Evolutionary conservation across 2,888 invertebrate species (phyloP).

Genomic region (Zaprionus bogoriensis): DNA sequence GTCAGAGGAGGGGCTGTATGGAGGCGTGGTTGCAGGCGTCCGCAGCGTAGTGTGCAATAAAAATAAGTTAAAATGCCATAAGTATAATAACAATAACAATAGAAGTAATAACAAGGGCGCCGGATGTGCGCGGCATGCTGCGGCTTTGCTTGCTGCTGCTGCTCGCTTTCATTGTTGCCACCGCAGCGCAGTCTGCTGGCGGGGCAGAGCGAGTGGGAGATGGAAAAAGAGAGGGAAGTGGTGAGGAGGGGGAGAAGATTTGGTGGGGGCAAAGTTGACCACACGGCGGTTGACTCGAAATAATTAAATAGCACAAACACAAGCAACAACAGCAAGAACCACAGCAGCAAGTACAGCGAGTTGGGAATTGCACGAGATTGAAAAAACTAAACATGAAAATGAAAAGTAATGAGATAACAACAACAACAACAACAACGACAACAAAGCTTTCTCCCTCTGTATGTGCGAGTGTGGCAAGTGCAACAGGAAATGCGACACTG

Average conservation of each 20-base stretch:
- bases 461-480: constrained; percentile 6
- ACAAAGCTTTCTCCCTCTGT: not conserved
- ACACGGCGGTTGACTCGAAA: constrained; percentile 35
- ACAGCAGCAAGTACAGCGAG: not conserved
- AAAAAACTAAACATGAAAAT: constrained; percentile 31
- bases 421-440: constrained; percentile 1
- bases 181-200: not conserved
- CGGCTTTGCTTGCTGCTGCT: constrained; percentile 12
- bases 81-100: constrained; percentile 65
- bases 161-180: constrained; percentile 6
- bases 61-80: constrained; percentile 58
- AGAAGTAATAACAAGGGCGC: constrained; percentile 39
- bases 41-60: constrained; percentile 40
- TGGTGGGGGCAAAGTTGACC: constrained; percentile 11
- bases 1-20: not conserved
- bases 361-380: constrained; percentile 3
- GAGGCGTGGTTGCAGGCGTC: constrained; percentile 4
- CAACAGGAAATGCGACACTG: constrained; percentile 38
- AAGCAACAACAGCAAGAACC: not conserved
- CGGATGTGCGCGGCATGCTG: constrained; percentile 42
- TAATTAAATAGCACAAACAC: constrained; percentile 61
- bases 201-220: not conserved
- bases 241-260: not conserved
- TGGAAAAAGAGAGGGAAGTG: not conserved
- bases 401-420: constrained; percentile 51